These are phyloP conservation scores for Carassius carassius DNA, from an alignment of 2,113 vertebrate species.

Conservation along the genomic window DNA sequence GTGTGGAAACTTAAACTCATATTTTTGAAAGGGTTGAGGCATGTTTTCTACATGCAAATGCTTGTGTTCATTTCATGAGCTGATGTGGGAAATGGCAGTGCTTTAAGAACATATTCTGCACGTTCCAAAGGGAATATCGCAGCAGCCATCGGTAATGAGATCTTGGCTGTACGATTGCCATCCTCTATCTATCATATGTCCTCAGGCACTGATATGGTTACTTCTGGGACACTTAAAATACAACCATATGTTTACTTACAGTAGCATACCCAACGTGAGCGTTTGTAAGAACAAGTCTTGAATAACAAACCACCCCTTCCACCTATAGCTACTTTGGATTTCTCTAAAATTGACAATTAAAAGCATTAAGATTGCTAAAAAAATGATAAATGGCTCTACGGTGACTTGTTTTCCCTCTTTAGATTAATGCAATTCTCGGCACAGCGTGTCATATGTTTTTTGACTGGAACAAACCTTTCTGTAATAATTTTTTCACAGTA, in stretches of 20 bases:
- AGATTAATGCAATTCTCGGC: neutral
- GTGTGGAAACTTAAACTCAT: neutral
- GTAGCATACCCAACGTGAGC: neutral
- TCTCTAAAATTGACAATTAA: slow-evolving; percentile 16
- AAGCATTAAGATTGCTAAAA: neutral
- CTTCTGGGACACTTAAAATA: neutral
- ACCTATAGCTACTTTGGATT: neutral
- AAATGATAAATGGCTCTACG: neutral
- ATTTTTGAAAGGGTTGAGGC: neutral
- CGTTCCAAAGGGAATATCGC: neutral
- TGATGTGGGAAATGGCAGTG: neutral
- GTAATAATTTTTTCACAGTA: neutral
- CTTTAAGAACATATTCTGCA: slow-evolving; percentile 4
- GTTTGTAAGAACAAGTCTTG: neutral
- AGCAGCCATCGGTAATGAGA: slow-evolving; percentile 34
- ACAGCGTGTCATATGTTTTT: neutral
- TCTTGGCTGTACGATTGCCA: slow-evolving; percentile 2
- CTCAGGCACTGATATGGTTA: neutral
- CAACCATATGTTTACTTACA: slow-evolving; percentile 1
- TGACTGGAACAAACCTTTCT: neutral
- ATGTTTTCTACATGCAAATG: slow-evolving; percentile 3
- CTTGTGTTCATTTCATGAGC: neutral
- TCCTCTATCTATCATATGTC: slow-evolving; percentile 1
- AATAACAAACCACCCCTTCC: neutral
- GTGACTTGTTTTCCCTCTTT: neutral